Conservation (phyloP, 2,113 vertebrate species). For the Arothron firmamentum region DNA sequence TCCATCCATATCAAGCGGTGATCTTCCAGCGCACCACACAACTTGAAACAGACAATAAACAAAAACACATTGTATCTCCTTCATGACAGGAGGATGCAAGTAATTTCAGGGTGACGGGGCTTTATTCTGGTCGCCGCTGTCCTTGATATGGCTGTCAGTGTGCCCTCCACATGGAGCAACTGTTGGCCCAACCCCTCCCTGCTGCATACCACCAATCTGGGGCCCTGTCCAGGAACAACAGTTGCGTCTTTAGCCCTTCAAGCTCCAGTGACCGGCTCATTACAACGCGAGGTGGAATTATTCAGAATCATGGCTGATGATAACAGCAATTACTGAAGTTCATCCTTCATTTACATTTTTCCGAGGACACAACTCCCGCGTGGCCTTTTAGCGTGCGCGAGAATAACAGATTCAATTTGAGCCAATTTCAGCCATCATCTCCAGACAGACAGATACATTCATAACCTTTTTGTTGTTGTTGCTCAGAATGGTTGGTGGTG, state of each 20-base stretch:
- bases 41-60: background rate
- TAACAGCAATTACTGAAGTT: slow-evolving; percentile 1
- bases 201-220: slow-evolving; percentile 59
- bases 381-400: background rate
- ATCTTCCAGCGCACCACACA: background rate
- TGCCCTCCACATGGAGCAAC: slow-evolving; percentile 63
- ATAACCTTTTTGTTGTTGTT: background rate
- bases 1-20: too few relatives aligned
- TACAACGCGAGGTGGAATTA: slow-evolving; percentile 3
- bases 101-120: slow-evolving; percentile 38
- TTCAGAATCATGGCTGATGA: slow-evolving; percentile 4
- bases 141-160: slow-evolving; percentile 64
- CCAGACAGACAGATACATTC: slow-evolving; percentile 14
- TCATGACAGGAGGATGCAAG: slow-evolving; percentile 18
- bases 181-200: slow-evolving; percentile 53
- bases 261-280: slow-evolving; percentile 29
- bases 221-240: slow-evolving; percentile 64
- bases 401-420: background rate
- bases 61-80: background rate
- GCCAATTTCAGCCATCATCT: background rate
- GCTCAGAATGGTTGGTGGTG: background rate
- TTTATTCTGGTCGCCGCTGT: slow-evolving; percentile 50
- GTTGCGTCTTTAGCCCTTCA: slow-evolving; percentile 55
- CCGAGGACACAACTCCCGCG: background rate
- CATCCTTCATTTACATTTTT: background rate